Base-by-base conservation (phyloP, 53 echinoderm and acorn worm species). In the Apostichopus leukothele region DNA sequence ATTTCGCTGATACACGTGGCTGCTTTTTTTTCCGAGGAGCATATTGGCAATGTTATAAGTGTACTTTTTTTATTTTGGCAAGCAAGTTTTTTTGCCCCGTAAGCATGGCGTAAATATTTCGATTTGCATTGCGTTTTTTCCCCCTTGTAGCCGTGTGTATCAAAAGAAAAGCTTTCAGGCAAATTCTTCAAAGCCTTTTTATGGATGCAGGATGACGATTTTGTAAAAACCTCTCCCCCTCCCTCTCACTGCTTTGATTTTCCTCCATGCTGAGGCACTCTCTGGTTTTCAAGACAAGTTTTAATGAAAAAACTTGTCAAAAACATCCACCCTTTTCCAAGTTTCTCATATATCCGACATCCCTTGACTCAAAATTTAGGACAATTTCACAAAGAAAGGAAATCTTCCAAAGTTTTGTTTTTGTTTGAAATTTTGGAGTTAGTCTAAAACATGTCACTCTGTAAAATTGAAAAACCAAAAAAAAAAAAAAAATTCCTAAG, bases 401-500 rank as follows among this genome's bases (percentile, higher is more conserved):
- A 39, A 39, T 39, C 39, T 39, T 39, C 39, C 39, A 39, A 39
- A 39, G 39, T 39, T 39, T 39, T 39, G 39, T 39, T 39, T 39
- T 39, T 39, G 39, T 39, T 39, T 39, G 39, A 39, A 39, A 39
- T 39, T 39, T 39, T 39, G 39, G 39, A 39, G 39, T 39, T 39
- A 39, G 39, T 39, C 39, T 39, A 63, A 75, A 39, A 79, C 51
- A 81, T 21, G 21, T 81, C 55, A 81, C 57, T 80, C 53, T 81
- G 81, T 54, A 81, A 81, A 81, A 54, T 81, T 81, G 54, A 54
- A 81, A 39, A 39, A 39, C 39, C 39, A 39, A 39, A 39, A 39
- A 39, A 39, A 39, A 39, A 39, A 39, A 39, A 39, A 39, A 81
- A 81, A 50, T 60, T 81, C 54, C 81, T 81, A n/a, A 10, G 54